Evolutionary conservation across 2,113 vertebrate species (phyloP), one percentile per base, ranked within the genome.

Genomic region (Clarias gariepinus): DNA sequence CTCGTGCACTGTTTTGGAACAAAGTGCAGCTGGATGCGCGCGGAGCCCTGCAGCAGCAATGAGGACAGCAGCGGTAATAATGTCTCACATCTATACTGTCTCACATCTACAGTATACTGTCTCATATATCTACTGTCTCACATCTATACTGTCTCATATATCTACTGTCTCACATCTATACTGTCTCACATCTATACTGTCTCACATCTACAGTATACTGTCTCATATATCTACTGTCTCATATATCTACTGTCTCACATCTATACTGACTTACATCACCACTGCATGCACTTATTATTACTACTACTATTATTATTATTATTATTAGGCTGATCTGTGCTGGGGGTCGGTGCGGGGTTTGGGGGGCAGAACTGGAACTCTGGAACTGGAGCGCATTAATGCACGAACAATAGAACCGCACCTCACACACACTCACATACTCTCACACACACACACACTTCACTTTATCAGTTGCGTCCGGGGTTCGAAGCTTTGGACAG

Each of bases 31-130:
- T 91, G 81, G 90, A 94, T 91, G 92, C 90, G 79, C 89, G 93
- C 92, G 94, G 93, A 91, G 90, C 92, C 93, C 94, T 94, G 91
- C 93, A 87, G 92, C 95, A 96, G 94, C 47, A 87, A 99, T 99
- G 98, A 99, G 97, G 97, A 97, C 97, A 92, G 95, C 96, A 90
- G 93, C 96, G 97, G 98, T 98, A 95, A 36, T 36, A 36, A 1
- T 36, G 33, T 36, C 33, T 36, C 33, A 36, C 33, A 36, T 36
- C 33, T 36, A 36, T 36, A 36, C 33, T 36, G 33, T 36, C 33
- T 36, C 33, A 36, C 33, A 36, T 36, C 33, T 36, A 36, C n/a
- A n/a, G n/a, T 36, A 36, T 36, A 36, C 33, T 36, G 33, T 36
- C 33, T 36, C 33, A 36, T 3, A 36, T 36, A 3, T 36, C 1